phyloP scores from a whole-genome alignment of 1,140 invertebrate species.

The Venturia canescens region DNA sequence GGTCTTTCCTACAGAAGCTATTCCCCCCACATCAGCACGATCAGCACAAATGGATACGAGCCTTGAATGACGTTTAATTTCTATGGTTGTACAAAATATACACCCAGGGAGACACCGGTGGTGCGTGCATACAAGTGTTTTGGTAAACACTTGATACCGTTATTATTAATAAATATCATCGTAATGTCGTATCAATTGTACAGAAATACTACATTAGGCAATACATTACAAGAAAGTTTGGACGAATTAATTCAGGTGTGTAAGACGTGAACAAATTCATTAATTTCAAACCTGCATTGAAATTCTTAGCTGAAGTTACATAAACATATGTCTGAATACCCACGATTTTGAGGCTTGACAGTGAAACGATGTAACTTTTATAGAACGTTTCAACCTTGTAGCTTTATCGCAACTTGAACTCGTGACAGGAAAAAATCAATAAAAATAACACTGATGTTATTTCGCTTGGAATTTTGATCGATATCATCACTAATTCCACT shows the following conservation, averaged over 20 bases:
- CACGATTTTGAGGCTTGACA: too few relatives aligned
- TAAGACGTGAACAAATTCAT: slow-evolving; percentile 30
- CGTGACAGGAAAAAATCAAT: neutral
- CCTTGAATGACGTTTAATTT: too few relatives aligned
- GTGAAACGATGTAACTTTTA: too few relatives aligned
- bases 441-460: neutral
- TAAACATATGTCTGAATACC: too few relatives aligned
- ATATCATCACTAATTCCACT: too few relatives aligned
- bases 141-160: neutral
- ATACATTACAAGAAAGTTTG: slow-evolving; percentile 96
- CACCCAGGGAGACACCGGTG: too few relatives aligned
- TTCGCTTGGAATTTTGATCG: neutral
- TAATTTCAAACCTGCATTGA: neutral
- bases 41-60: too few relatives aligned
- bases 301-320: too few relatives aligned
- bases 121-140: neutral
- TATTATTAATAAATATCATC: neutral
- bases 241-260: slow-evolving; percentile 92
- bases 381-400: too few relatives aligned
- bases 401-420: too few relatives aligned
- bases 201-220: slow-evolving; percentile 97
- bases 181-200: slow-evolving; percentile 97
- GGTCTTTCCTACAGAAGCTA: too few relatives aligned
- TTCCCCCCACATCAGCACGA: too few relatives aligned
- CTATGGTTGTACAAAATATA: neutral